phyloP scores from a whole-genome alignment of 2,888 invertebrate genomes.

The Tenthredo mesomela region DNA sequence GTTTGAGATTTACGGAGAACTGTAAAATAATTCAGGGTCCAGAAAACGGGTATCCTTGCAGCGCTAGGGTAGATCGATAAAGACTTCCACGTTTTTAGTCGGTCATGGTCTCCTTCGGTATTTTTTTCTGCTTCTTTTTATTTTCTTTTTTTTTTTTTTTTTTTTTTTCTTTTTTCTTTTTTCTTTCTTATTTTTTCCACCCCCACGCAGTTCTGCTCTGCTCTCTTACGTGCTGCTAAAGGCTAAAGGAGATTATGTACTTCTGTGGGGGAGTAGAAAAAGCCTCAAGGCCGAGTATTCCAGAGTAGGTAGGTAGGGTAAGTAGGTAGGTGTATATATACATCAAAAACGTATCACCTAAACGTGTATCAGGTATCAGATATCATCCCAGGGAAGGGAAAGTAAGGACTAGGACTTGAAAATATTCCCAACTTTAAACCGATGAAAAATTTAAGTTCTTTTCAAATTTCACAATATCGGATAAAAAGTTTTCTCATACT shows the following conservation, averaged over 20 bases:
- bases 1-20: slow-evolving; percentile 31
- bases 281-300: not conserved
- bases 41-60: slow-evolving; percentile 10
- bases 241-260: slow-evolving; percentile 36
- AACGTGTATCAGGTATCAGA: slow-evolving; percentile 20
- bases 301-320: not conserved
- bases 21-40: slow-evolving; percentile 36
- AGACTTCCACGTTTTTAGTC: slow-evolving; percentile 43
- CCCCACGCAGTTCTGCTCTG: not conserved
- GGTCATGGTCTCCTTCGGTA: not conserved
- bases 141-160: too few relatives aligned
- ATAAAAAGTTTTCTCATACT: slow-evolving; percentile 39
- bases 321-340: not conserved
- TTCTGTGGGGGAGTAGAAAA: slow-evolving; percentile 6
- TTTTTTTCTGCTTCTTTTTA: not conserved
- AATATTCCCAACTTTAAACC: slow-evolving; percentile 34
- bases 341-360: slow-evolving; percentile 24
- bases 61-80: slow-evolving; percentile 37
- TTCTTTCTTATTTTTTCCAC: not conserved
- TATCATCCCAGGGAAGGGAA: not conserved
- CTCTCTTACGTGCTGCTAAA: slow-evolving; percentile 14
- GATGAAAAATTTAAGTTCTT: slow-evolving; percentile 16
- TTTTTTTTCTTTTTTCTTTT: not conserved
- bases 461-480: slow-evolving; percentile 48
- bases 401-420: not conserved